Evolutionary conservation across 2,797 vertebrate species (phyloP), one percentile per base, ranked within the genome.

Genomic region (Thamnophis elegans): DNA sequence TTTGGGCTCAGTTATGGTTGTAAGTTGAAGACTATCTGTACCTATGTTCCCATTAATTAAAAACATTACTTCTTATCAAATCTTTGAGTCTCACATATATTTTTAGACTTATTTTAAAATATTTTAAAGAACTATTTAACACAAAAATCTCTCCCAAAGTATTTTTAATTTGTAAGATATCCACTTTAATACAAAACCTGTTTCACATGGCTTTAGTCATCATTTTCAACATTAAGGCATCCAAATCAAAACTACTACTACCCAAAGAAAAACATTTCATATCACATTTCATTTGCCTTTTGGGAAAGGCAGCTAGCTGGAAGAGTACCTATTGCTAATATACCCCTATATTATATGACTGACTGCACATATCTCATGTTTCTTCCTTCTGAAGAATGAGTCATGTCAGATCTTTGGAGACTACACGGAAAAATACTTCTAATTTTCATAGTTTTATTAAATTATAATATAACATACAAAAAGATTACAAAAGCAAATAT

Each of bases 371-470:
- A 97, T 89, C 96, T 97, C 93, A 97, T 96, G 93, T 98, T 97
- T 96, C 98, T 98, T 93, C 98, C 97, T 90, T 98, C 98, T 73
- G 97, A 97, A 97, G 87, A 93, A 9, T 25, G 89, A 36, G 62
- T 51, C 56, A 88, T 58, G 16, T 14, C 36, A 88, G 91, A 53
- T 14, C 86, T 92, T 58, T 58, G n/a, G 42, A 87, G 98, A 99
- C 93, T 98, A 92, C 55, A 98, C 98, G n/a, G 98, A 98, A 96
- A 98, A 98, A 95, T 98, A 62, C 95, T 98, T 98, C 94, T 98
- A 98, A 18, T 58, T 58, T 58, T 58, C 18, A 58, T 20, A 58
- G 56, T 58, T 58, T 20, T 58, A 58, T 58, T 58, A 58, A 58
- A 20, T 20, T 58, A 20, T 58, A 56, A 56, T 56, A 56, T 56